Base-by-base conservation (phyloP, 1,140 invertebrate genomes). In the Bombus sibiricus region DNA sequence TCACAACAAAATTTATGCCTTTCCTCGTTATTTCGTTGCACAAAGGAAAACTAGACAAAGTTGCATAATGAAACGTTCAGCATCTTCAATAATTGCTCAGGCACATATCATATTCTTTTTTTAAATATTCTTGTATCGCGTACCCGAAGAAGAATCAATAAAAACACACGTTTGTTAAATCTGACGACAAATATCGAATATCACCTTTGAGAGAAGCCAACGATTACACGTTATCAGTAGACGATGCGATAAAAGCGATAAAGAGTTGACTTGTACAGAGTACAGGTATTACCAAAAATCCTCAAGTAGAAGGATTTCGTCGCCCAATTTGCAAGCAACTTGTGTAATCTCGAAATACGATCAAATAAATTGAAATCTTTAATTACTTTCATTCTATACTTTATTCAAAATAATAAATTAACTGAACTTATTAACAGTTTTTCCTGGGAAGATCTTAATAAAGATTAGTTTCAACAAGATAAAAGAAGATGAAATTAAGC, bases 161-260 rank as follows among this genome's bases (percentile, higher is more conserved):
- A 62, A 85, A 85, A 85, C 72, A 79, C 53, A 59, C 76, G 37
- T 74, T 83, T 89, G 41, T 86, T 89, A 89, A 88, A 83, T 81
- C 74, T 59, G 84, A 86, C 66, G 80, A 83, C 77, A 86, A 85
- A 64, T 86, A 81, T 83, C 47, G 81, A 74, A 71, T 87, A 91
- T 90, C 87, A 64, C 85, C 85, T 91, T 91, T 77, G 87, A 89
- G 76, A 91, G 85, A n/a, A 73, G 80, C 64, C 69, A 82, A 66
- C 87, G 90, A 91, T 91, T 89, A 77, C 87, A 64, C 82, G 84
- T 91, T 91, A 91, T 91, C 90, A 91, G 82, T 73, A 72, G 53
- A 78, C 89, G 75, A 89, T 88, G 71, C 79, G 90, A 91, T 91
- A 91, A 91, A 76, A 59, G 53, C 62, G 90, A 91, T 91, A 91